Conservation (phyloP, 2,888 invertebrate genomes). For the Ischnura elegans region DNA sequence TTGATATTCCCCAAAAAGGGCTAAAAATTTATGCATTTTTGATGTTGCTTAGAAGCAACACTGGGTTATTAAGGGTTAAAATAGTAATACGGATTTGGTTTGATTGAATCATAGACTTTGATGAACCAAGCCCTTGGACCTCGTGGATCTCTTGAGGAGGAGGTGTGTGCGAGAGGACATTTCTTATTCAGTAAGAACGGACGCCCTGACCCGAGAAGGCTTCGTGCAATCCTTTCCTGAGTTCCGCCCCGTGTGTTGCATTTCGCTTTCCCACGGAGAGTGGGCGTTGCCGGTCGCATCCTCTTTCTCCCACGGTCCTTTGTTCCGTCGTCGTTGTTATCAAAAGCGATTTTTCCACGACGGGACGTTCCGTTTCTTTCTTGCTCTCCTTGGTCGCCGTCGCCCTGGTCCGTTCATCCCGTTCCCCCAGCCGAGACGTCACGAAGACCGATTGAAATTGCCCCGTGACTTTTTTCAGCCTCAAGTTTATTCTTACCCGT, state of each 20-base stretch:
- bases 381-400: not conserved
- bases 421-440: not conserved
- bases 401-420: not conserved
- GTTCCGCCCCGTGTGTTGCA: not conserved
- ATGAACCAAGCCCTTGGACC: no score
- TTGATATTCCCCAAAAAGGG: no score
- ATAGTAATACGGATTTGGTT: no score
- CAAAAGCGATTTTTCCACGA: conserved; percentile 31
- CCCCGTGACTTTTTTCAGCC: not conserved
- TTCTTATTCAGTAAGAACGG: no score
- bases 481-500: not conserved
- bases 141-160: no score
- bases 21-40: no score
- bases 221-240: not conserved
- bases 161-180: no score
- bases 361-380: not conserved
- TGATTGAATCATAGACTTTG: no score
- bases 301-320: conserved; percentile 3
- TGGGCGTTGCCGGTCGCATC: not conserved
- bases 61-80: no score
- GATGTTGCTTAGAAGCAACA: no score
- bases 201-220: no score
- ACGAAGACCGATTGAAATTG: not conserved
- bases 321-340: not conserved
- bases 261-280: conserved; percentile 3